These are phyloP conservation scores for Slavum lentiscoides DNA, from an alignment of 2,888 invertebrate genomes.

Conservation along the genomic window DNA sequence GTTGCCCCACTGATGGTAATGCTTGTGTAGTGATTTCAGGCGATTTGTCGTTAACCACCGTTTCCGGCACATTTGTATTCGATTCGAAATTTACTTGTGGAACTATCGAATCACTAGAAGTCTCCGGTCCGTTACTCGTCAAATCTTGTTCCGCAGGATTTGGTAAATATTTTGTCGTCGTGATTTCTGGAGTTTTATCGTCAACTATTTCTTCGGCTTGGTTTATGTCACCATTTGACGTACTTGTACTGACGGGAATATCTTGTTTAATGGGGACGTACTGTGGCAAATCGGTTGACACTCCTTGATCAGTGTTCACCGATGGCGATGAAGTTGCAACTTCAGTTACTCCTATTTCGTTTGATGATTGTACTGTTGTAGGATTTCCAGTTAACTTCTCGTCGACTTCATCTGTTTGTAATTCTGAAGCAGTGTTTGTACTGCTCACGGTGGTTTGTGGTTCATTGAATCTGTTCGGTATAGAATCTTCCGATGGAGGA, in stretches of 20 bases:
- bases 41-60: neutral
- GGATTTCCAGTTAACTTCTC: slow-evolving; percentile 16
- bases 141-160: neutral
- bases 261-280: neutral
- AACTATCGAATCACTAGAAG: neutral
- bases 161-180: neutral
- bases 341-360: neutral
- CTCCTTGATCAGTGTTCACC: neutral
- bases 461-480: neutral
- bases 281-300: neutral
- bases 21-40: neutral
- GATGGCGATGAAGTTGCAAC: neutral
- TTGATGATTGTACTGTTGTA: neutral
- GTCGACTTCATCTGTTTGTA: neutral
- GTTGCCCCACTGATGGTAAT: neutral
- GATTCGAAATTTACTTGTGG: neutral
- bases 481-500: neutral
- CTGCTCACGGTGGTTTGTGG: slow-evolving; percentile 2
- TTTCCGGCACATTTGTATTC: neutral
- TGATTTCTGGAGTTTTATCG: neutral
- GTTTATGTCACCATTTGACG: neutral
- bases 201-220: neutral
- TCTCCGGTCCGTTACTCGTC: neutral
- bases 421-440: neutral
- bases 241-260: neutral